Evolutionary conservation across 2,113 vertebrate species (phyloP), one percentile per base, ranked within the genome.

Genomic region (Picathartes gymnocephalus): DNA sequence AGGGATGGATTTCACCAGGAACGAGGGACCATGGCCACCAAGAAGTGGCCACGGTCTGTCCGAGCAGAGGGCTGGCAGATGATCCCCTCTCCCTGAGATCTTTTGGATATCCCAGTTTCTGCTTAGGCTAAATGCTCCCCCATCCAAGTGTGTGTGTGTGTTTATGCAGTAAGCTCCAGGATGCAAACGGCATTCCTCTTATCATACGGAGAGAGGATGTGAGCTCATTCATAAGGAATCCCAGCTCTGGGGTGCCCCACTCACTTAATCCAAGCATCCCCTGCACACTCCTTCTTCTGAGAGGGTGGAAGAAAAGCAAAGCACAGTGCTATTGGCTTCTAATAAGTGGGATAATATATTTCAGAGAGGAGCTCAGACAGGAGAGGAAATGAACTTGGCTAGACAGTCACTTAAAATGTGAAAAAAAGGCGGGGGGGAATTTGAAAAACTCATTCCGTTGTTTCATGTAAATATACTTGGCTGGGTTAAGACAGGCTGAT

Each of bases 191-290:
- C 98, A 97, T 98, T 96, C 98, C 97, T 98, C 97, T 98, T 98
- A 98, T 98, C 97, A 97, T 97, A 98, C 97, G 80, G 98, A 97
- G 97, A 98, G 92, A 99, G 98, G 99, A 99, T 99, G 96, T 99
- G 99, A 99, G 98, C 98, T 99, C 98, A 99, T 98, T 97, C 64
- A 88, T 82, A 96, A 99, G 98, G 98, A 98, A 99, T 99, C 97
- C 97, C 98, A 98, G 98, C 98, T 98, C 98, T 98, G 98, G 98
- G 98, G 98, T 98, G 98, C 98, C 98, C 98, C 96, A 94, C 96
- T 97, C 97, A 98, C 97, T 98, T 98, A 98, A 98, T 98, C 98
- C 98, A 98, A 98, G 98, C 98, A 98, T 98, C 97, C 98, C 96
- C 97, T 98, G 97, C 97, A 95, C 98, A 96, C 96, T 83, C 93